A percentile compares a stretch with the other conserved stretches of the same genome.
These are phyloP conservation scores for Ptyas mucosa DNA, from an alignment of 2,113 vertebrate species.

Conservation along the genomic window DNA sequence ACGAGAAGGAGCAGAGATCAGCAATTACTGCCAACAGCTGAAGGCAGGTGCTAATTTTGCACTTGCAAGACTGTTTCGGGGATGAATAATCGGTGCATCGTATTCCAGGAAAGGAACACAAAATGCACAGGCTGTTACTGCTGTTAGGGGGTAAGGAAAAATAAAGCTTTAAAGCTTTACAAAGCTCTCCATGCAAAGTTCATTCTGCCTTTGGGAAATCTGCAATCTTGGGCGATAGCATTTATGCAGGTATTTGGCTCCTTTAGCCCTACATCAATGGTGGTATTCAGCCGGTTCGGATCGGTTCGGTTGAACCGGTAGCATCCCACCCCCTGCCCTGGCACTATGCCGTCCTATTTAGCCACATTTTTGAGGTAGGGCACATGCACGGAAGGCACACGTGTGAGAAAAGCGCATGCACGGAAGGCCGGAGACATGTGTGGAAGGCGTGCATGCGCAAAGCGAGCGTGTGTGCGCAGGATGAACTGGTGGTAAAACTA, in stretches of 20 bases:
- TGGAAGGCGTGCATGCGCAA: no score
- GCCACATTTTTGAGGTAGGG: no score
- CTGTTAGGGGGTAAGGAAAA: not conserved
- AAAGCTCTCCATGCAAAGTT: no score
- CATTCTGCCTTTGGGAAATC: not conserved
- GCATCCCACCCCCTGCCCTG: no score
- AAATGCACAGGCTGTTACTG: not conserved
- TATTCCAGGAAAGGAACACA: not conserved
- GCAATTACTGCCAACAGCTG: not conserved
- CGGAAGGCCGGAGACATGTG: no score
- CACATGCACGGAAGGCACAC: no score
- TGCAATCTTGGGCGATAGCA: not conserved
- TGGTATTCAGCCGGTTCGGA: no score
- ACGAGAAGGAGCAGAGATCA: not conserved
- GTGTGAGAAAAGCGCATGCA: no score
- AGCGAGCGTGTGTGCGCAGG: no score
- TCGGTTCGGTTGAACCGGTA: no score
- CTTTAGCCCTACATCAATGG: not conserved
- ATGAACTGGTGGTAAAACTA: no score
- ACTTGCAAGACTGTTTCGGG: fast-evolving
- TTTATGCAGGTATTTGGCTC: not conserved
- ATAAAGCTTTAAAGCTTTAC: not conserved
- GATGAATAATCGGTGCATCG: not conserved
- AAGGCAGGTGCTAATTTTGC: not conserved
- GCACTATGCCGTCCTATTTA: no score